Conservation (phyloP, 2,797 vertebrate genomes). For the Ataeniobius toweri region DNA sequence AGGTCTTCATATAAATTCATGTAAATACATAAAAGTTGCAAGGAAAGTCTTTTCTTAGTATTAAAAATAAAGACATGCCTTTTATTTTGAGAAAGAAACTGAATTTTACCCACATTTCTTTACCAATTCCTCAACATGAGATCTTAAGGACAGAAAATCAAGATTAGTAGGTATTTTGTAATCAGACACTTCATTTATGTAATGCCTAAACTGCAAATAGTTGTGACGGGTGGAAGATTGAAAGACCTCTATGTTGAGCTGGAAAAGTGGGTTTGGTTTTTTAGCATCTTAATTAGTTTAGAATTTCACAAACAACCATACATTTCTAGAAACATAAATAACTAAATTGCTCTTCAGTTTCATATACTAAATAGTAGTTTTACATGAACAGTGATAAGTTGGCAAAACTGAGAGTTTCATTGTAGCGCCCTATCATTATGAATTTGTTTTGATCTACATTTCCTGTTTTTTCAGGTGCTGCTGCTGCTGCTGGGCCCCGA, state of each 20-base stretch:
- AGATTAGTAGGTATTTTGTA: too few species aligned
- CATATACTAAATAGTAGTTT: neutral
- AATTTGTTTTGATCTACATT: constrained; percentile 29
- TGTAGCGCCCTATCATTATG: neutral
- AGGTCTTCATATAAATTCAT: too few species aligned
- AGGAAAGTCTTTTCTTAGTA: too few species aligned
- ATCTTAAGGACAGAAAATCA: neutral
- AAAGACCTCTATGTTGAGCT: neutral
- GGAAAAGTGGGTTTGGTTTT: neutral
- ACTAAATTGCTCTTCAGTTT: neutral
- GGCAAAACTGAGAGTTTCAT: neutral
- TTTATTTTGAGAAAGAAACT: neutral
- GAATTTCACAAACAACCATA: neutral
- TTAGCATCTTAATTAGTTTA: neutral
- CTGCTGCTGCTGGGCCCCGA: constrained; percentile 79
- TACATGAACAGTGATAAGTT: neutral
- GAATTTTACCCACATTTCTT: neutral
- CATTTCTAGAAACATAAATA: too few species aligned
- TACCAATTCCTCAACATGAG: neutral
- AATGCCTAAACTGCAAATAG: neutral
- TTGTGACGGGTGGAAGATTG: neutral
- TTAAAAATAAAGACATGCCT: too few species aligned
- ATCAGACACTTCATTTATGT: neutral
- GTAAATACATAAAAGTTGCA: neutral
- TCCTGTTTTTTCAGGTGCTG: constrained; percentile 80